Evolutionary conservation across 2,797 vertebrate species (phyloP), one percentile per base, ranked within the genome.

Genomic region (Mormyrus proboscirostris): DNA sequence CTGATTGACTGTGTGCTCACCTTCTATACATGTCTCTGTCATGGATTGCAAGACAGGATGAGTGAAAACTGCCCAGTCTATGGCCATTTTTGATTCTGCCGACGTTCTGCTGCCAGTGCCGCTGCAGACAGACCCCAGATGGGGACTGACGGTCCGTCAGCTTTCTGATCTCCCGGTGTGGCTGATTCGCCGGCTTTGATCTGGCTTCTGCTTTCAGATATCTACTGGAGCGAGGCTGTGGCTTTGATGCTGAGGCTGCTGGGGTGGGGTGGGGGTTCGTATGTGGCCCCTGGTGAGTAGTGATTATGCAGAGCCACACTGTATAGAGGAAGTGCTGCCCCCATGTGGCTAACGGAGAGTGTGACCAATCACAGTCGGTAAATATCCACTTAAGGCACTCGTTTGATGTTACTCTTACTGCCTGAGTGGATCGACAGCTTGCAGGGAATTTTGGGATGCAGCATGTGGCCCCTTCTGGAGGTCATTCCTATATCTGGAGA

Each of bases 161-260:
- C 76, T 85, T 50, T 89, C 53, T 47, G 76, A 89, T 89, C 88
- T 62, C 22, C 55, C 1, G 53, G 9, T 33, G 1, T 41, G 38
- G n/a, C 41, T 41, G 29, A 25, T 53, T 84, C 85, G 51, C 57
- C 41, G 16, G 33, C 76, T 89, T 89, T 85, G 88, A 89, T 89
- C 25, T 84, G 16, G n/a, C 44, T 33, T 50, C 62, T 62, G 76
- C 41, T 84, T 84, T 41, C 51, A 33, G 44, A 14, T 47, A 10
- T 47, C 38, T 83, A 19, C 44, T 79, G 22, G 79, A 89, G 22
- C 10, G 6, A 55, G n/a, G 51, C 79, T 4, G 19, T 89, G 84
- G 47, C 84, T 86, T 86, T 86, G 84, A 86, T 86, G 12, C 51
- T 5, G 49, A 86, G 84, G 29, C 50, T 33, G 12, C 12, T 44